Evolutionary conservation across 2,888 invertebrate genomes (phyloP), one percentile per base, ranked within the genome.

Genomic region (Tinea trinotella): DNA sequence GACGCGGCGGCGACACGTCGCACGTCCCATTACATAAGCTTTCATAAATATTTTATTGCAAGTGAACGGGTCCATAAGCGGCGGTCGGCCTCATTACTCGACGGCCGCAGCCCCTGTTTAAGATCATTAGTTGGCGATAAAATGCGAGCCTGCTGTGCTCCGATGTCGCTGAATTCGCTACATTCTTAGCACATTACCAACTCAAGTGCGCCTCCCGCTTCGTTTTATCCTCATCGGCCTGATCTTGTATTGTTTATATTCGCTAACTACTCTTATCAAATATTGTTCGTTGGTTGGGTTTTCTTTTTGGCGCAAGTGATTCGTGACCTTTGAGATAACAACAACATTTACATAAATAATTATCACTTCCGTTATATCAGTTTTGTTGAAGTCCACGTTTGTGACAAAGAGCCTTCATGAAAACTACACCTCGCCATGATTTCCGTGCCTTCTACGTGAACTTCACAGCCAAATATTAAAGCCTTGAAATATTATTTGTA

Each of bases 91-190:
- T 80, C 80, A 82, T 81, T 83, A 81, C 74, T 56, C 53, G 60
- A 60, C 61, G 64, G 59, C 60, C 61, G 65, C 56, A 54, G 46
- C 63, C 68, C 63, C 54, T 54, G 70, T 65, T 65, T 60, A 67
- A 73, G 77, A 76, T 81, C 81, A 80, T 82, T 81, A 80, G 76
- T 71, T 64, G 68, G 68, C 70, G 80, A 81, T 83, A 81, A 81
- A 79, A 79, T 77, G 81, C 73, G 76, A 73, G 71, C 64, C 64
- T 60, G 40, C 54, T 20, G 22, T 22, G 61, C 61, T 61, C 62
- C 63, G 57, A 48, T 13, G 40, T 40, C 60, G 54, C 59, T 54
- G 61, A 64, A 65, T 67, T 71, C 68, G 68, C 64, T 69, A 72
- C 74, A 74, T 72, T 70, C 70, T 64, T 65, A 65, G 70, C 70